Evolutionary conservation across 1,140 invertebrate species (phyloP).

Genomic region (Rhysida immarginata): DNA sequence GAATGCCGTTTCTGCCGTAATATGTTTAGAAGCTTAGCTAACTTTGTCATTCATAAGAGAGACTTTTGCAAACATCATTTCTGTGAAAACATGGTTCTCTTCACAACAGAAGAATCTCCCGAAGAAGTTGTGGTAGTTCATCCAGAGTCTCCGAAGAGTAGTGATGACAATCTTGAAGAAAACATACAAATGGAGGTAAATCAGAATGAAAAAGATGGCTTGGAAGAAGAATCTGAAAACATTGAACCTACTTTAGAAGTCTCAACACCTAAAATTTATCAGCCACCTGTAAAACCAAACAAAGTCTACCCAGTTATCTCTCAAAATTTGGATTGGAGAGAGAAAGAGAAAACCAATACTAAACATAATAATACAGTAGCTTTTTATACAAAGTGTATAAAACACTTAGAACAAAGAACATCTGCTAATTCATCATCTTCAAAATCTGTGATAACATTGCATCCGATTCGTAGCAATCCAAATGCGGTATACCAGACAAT

Average conservation of each 20-base stretch:
- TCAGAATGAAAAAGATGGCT: neutral
- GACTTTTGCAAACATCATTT: conserved; percentile 46
- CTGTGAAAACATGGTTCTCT: conserved; percentile 27
- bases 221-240: neutral
- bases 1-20: conserved; percentile 72
- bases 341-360: neutral
- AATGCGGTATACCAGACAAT: conserved; percentile 3
- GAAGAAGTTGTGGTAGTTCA: conserved; percentile 16
- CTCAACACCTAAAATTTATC: conserved; percentile 3
- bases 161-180: neutral
- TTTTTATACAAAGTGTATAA: neutral
- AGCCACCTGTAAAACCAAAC: neutral
- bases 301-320: neutral
- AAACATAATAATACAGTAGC: neutral
- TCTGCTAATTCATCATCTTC: neutral
- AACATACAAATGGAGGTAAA: neutral
- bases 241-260: no score
- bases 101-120: conserved; percentile 18
- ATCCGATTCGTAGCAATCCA: neutral
- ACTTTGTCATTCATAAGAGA: conserved; percentile 70
- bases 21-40: conserved; percentile 62
- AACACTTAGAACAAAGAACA: neutral
- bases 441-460: neutral
- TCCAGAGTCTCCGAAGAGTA: conserved; percentile 8
- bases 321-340: neutral